phyloP scores from a whole-genome alignment of 2,888 invertebrate genomes.

The Cataglyphis rosenhaueri region DNA sequence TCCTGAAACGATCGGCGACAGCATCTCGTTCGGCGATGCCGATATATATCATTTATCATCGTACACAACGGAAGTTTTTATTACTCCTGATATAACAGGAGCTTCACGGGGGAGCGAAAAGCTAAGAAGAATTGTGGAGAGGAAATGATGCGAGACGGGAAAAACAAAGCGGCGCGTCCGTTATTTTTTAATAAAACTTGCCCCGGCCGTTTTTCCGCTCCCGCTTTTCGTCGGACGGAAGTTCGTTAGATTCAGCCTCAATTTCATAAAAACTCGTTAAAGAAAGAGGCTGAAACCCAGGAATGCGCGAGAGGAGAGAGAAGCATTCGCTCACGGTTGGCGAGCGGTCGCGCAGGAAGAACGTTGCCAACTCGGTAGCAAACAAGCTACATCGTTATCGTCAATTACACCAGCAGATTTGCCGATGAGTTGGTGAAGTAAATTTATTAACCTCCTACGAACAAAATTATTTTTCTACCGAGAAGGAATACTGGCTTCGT shows the following conservation, averaged over 20 bases:
- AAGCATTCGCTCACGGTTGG: slow-evolving; percentile 37
- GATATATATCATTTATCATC: slow-evolving; percentile 48
- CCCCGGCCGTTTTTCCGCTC: slow-evolving; percentile 27
- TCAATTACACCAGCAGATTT: slow-evolving; percentile 68
- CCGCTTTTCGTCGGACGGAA: slow-evolving; percentile 57
- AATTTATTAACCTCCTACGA: slow-evolving; percentile 36
- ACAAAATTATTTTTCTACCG: slow-evolving; percentile 48
- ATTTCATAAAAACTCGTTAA: slow-evolving; percentile 75
- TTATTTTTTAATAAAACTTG: slow-evolving; percentile 69
- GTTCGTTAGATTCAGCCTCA: slow-evolving; percentile 68
- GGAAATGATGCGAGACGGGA: slow-evolving; percentile 50
- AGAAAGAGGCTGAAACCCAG: slow-evolving; percentile 43
- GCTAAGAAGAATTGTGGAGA: slow-evolving; percentile 29
- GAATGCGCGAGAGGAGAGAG: slow-evolving; percentile 41
- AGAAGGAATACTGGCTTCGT: not conserved
- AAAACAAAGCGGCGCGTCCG: slow-evolving; percentile 47
- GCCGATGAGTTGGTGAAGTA: slow-evolving; percentile 43
- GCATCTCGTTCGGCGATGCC: not conserved
- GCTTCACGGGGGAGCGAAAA: not conserved
- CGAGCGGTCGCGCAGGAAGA: slow-evolving; percentile 51
- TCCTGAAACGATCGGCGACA: slow-evolving; percentile 1
- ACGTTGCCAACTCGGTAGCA: slow-evolving; percentile 60
- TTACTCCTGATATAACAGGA: slow-evolving; percentile 28
- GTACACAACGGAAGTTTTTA: slow-evolving; percentile 44
- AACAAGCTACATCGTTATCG: slow-evolving; percentile 72